Conservation (phyloP, 1,140 invertebrate genomes). For the Trissolcus basalis region DNA sequence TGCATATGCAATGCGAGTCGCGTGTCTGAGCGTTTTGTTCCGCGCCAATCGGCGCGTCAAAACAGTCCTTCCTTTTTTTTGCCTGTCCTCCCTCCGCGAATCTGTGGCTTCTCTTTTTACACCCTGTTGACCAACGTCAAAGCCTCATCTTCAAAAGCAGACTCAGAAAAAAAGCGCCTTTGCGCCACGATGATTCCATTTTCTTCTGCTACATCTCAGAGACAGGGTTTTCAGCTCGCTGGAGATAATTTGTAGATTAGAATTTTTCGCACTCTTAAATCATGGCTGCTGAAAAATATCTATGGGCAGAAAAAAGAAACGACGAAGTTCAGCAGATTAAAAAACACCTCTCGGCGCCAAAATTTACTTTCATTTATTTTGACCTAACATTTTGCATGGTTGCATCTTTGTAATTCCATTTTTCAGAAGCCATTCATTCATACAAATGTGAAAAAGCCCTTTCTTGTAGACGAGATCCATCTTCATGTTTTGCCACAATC, state of each 20-base stretch:
- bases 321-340: too few relatives aligned
- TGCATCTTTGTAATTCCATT: too few relatives aligned
- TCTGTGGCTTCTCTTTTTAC: slow-evolving; percentile 39
- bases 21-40: slow-evolving; percentile 25
- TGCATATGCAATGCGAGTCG: slow-evolving; percentile 17
- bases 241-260: slow-evolving; percentile 12
- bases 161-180: slow-evolving; percentile 15
- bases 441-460: too few relatives aligned
- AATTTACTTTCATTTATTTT: too few relatives aligned
- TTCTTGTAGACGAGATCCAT: too few relatives aligned
- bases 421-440: too few relatives aligned
- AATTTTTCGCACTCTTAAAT: not conserved
- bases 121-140: slow-evolving; percentile 36
- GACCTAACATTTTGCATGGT: too few relatives aligned
- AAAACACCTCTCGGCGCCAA: too few relatives aligned
- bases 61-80: slow-evolving; percentile 20
- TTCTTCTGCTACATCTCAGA: slow-evolving; percentile 9
- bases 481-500: too few relatives aligned
- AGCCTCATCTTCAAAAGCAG: slow-evolving; percentile 28
- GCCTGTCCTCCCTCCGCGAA: slow-evolving; percentile 6
- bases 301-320: not conserved
- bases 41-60: slow-evolving; percentile 24
- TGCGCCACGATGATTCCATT: slow-evolving; percentile 15
- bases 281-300: too few relatives aligned
- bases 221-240: slow-evolving; percentile 1